Conservation (phyloP, 2,888 invertebrate species). For the Acronicta psi region DNA sequence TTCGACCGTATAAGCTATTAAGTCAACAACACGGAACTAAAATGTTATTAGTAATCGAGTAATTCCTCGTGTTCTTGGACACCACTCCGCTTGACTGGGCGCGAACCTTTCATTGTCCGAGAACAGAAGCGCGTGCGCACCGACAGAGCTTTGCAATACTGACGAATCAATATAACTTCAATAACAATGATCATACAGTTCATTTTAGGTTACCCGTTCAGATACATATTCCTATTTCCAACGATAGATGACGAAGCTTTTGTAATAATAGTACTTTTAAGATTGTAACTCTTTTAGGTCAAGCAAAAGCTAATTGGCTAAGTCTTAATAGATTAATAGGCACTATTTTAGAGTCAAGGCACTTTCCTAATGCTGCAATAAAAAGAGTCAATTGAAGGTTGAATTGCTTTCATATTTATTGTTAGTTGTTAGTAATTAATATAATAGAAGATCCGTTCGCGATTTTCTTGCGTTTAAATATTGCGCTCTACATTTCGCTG, state of each 20-base stretch:
- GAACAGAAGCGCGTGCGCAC: constrained; percentile 28
- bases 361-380: constrained; percentile 35
- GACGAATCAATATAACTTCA: constrained; percentile 16
- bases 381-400: constrained; percentile 31
- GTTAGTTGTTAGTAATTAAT: constrained; percentile 18
- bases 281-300: constrained; percentile 47
- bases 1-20: constrained; percentile 25
- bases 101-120: constrained; percentile 61
- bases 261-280: constrained; percentile 40
- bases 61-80: constrained; percentile 65
- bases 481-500: constrained; percentile 39
- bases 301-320: constrained; percentile 44
- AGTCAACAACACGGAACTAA: constrained; percentile 66
- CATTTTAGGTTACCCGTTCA: constrained; percentile 17
- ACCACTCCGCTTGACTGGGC: constrained; percentile 60
- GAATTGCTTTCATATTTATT: constrained; percentile 19
- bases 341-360: constrained; percentile 43
- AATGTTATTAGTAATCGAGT: constrained; percentile 63
- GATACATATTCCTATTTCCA: constrained; percentile 19
- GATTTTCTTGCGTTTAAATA: constrained; percentile 15
- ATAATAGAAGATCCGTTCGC: constrained; percentile 11
- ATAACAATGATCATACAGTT: constrained; percentile 10
- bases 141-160: constrained; percentile 26
- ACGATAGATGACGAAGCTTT: constrained; percentile 20
- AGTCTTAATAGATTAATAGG: constrained; percentile 34